phyloP scores from a whole-genome alignment of 2,888 invertebrate species.

The Apotomis betuletana region DNA sequence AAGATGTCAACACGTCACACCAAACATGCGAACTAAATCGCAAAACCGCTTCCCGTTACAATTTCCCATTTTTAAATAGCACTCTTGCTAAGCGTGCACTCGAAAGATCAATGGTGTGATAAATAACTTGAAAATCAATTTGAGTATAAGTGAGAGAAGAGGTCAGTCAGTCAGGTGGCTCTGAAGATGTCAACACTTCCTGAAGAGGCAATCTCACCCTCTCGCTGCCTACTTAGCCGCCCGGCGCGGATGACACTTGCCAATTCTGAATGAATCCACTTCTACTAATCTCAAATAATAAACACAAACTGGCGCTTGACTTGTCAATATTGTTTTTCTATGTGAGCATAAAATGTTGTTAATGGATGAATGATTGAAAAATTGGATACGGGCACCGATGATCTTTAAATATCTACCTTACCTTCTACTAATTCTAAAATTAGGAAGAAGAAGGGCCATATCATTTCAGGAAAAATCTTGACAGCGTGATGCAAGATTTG shows the following conservation, averaged over 20 bases:
- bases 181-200: slow-evolving; percentile 48
- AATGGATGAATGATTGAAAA: neutral
- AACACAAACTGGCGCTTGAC: neutral
- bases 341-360: neutral
- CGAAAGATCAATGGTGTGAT: neutral
- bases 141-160: slow-evolving; percentile 33
- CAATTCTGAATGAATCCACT: slow-evolving; percentile 16
- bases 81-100: neutral
- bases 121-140: slow-evolving; percentile 23
- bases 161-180: slow-evolving; percentile 41
- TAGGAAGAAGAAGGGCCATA: too few relatives aligned
- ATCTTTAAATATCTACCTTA: too few relatives aligned
- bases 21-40: neutral
- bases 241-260: slow-evolving; percentile 12
- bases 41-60: neutral
- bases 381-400: too few relatives aligned
- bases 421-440: too few relatives aligned
- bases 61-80: neutral
- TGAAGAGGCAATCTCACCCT: slow-evolving; percentile 44
- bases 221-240: slow-evolving; percentile 35
- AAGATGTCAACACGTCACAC: slow-evolving; percentile 38
- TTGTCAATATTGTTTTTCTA: neutral
- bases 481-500: too few relatives aligned
- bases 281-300: slow-evolving; percentile 17
- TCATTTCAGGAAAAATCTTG: too few relatives aligned